Conservation (phyloP, 2,113 vertebrate genomes). For the Gobio gobio region DNA sequence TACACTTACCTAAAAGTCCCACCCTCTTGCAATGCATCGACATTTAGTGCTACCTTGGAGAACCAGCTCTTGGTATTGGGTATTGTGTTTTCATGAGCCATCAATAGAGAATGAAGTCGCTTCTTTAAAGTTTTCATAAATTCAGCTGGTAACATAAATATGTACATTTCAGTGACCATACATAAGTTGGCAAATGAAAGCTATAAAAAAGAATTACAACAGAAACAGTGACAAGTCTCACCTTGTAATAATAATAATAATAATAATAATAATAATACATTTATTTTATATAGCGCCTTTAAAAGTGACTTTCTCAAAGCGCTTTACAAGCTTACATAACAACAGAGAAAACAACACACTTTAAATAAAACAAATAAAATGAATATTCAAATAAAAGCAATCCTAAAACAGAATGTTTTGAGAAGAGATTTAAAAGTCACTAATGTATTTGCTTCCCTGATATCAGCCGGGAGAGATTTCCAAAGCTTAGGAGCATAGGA, state of each 20-base stretch:
- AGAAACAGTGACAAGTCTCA: conserved; percentile 46
- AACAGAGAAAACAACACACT: no score
- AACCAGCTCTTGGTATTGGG: conserved; percentile 80
- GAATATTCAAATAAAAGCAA: no score
- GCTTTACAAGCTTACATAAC: no score
- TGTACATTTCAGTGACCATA: conserved; percentile 6
- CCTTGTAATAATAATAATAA: conserved; percentile 58
- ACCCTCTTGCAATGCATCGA: conserved; percentile 90
- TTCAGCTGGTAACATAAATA: conserved; percentile 68
- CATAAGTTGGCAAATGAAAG: neutral
- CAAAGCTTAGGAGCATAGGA: no score
- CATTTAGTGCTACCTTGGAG: conserved; percentile 84
- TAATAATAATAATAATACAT: no score
- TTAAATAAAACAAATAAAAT: no score
- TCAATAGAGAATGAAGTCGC: conserved; percentile 79
- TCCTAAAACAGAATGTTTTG: no score
- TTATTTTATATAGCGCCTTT: no score
- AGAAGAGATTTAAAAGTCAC: no score
- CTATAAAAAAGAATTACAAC: neutral
- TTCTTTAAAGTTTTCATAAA: conserved; percentile 81
- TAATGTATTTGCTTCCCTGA: no score
- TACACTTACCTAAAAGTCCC: conserved; percentile 89
- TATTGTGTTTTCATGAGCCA: conserved; percentile 48
- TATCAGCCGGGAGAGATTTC: no score
- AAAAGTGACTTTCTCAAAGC: no score